Evolutionary conservation across 2,797 vertebrate species (phyloP).

Genomic region (Knipowitschia caucasica): DNA sequence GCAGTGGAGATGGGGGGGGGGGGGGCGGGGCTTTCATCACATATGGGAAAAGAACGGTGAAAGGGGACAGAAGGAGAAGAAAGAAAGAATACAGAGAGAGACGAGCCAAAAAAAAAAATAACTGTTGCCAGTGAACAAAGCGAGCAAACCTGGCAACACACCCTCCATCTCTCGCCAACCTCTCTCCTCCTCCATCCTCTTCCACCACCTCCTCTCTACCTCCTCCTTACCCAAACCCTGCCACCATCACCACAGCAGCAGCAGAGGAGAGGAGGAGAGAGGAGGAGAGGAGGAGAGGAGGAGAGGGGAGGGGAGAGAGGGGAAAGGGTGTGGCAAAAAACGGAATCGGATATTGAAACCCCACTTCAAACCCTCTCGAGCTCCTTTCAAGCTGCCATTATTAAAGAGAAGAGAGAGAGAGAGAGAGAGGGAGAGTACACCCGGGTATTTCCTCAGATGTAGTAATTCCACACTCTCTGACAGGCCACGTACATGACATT

Average conservation of each 20-base stretch:
- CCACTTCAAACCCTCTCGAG: too few relatives aligned
- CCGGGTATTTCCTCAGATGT: too few relatives aligned
- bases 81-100: constrained; percentile 9
- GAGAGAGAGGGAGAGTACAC: too few relatives aligned
- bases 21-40: constrained; percentile 62
- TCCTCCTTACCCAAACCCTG: background rate
- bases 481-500: too few relatives aligned
- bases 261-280: too few relatives aligned
- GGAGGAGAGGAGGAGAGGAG: too few relatives aligned
- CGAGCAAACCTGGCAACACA: constrained; percentile 37
- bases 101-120: constrained; percentile 27
- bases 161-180: constrained; percentile 55
- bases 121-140: constrained; percentile 16
- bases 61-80: background rate
- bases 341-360: too few relatives aligned
- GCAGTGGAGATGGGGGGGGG: constrained; percentile 30
- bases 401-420: too few relatives aligned
- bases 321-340: constrained; percentile 64
- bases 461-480: too few relatives aligned
- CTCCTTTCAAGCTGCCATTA: too few relatives aligned
- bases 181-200: background rate
- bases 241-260: background rate
- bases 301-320: background rate
- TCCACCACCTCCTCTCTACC: background rate
- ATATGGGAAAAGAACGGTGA: constrained; percentile 26